Conservation (phyloP, 2,113 vertebrate genomes). For the Mesitornis unicolor region DNA sequence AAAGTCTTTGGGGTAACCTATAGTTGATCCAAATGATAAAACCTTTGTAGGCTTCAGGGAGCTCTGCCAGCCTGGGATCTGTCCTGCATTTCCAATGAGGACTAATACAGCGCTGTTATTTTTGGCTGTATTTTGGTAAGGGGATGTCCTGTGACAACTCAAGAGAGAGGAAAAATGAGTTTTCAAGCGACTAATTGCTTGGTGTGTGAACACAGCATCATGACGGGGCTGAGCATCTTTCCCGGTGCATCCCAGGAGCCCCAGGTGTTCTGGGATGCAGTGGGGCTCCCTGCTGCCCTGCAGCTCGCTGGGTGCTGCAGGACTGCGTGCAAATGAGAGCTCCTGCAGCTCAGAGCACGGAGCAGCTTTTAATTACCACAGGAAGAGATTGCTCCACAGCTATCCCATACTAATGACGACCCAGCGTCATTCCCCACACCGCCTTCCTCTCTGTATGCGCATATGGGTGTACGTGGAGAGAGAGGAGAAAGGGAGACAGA, state of each 20-base stretch:
- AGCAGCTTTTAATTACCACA: constrained; percentile 52
- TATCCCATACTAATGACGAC: not conserved
- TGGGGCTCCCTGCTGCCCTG: not conserved
- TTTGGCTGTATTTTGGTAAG: not conserved
- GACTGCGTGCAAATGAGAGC: not conserved
- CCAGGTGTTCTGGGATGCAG: not conserved
- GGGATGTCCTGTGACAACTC: not conserved
- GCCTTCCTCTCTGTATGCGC: not conserved
- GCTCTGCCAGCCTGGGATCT: not conserved
- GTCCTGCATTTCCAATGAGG: not conserved
- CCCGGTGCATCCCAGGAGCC: not conserved
- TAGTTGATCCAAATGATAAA: not conserved
- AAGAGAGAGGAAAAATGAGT: not conserved
- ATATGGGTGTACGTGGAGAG: not conserved
- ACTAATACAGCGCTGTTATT: accelerated
- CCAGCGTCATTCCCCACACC: not conserved
- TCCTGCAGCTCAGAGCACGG: not conserved
- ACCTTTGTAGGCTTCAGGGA: not conserved
- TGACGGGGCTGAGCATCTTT: accelerated
- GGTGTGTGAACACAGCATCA: not conserved
- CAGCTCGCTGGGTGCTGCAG: not conserved
- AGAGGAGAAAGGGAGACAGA: not conserved
- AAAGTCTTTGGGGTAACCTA: constrained; percentile 20
- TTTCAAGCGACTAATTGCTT: not conserved
- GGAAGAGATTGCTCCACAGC: no score